These are phyloP conservation scores for Laothoe populi DNA, from an alignment of 2,888 invertebrate genomes.

Conservation along the genomic window DNA sequence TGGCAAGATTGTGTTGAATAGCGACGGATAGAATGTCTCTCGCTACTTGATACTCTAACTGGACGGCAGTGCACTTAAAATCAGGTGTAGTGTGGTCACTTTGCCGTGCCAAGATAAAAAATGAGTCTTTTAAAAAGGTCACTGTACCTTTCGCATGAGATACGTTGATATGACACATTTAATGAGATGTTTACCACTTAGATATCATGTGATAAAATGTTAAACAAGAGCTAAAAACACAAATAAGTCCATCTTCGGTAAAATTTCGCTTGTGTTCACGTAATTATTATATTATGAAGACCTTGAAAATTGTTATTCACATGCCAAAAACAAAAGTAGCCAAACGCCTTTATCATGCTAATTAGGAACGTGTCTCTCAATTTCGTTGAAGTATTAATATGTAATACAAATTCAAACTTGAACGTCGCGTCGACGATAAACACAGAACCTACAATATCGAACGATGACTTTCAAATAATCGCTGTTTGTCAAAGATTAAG, in stretches of 20 bases:
- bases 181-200: conserved; percentile 3
- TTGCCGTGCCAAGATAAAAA: too few species aligned
- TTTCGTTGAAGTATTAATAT: conserved; percentile 56
- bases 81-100: too few species aligned
- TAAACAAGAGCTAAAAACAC: neutral
- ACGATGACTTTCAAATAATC: conserved; percentile 17
- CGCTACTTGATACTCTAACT: too few species aligned
- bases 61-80: too few species aligned
- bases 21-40: too few species aligned
- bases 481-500: conserved; percentile 9
- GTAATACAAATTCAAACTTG: conserved; percentile 43
- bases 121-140: neutral
- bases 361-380: conserved; percentile 60
- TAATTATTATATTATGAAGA: neutral
- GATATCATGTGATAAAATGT: conserved; percentile 1
- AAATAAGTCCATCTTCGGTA: neutral
- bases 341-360: conserved; percentile 57
- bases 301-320: conserved; percentile 17
- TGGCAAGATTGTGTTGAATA: too few species aligned
- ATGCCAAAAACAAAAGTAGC: conserved; percentile 45
- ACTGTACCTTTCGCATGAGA: conserved; percentile 4
- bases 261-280: neutral
- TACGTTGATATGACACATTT: conserved; percentile 7
- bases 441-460: conserved; percentile 29
- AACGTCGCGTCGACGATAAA: conserved; percentile 25